Base-by-base conservation (phyloP, 2,797 vertebrate genomes). In the Cercopithecus petaurista region DNA sequence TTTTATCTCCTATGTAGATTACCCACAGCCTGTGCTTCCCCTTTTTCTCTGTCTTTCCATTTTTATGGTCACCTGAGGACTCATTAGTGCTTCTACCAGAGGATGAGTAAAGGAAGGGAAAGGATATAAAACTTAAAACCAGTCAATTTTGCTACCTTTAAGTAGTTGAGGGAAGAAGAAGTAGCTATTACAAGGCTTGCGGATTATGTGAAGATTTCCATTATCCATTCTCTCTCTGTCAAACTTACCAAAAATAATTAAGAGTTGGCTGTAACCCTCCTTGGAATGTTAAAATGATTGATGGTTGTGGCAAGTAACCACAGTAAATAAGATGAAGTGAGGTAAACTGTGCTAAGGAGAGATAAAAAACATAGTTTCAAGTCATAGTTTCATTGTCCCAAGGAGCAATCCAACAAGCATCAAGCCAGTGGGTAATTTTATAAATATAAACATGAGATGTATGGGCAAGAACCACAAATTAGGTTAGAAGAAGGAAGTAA, bases 31-130 rank as follows among this genome's bases (percentile, higher is more conserved):
- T 79, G 67, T 48, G 72, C 57, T 75, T 89, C 43, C 77, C 41
- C 72, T 17, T 96, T 88, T 93, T 33, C 93, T 96, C 59, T 64
- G 19, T 39, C 70, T 94, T 93, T 94, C 83, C 70, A 59, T 88
- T 97, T 97, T 98, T 96, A 96, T 93, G 91, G 86, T 82, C 96
- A 97, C 94, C 96, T 80, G 83, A 98, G 97, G 96, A 97, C 96
- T 98, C 97, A 98, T 98, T 97, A 97, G 90, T 93, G 81, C 86
- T 91, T 83, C 94, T 84, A 95, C 79, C 86, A 96, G 52, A 97
- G 92, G 95, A 97, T 94, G 86, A 95, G 76, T 88, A 95, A 95
- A 98, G 90, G 95, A 96, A 97, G 52, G 59, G 75, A 96, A 97
- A 96, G 75, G 82, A 93, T 87, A 98, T 97, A 97, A 98, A 98